phyloP scores from a whole-genome alignment of 2,888 invertebrate species.

The Hirtodrosophila alboralis region DNA sequence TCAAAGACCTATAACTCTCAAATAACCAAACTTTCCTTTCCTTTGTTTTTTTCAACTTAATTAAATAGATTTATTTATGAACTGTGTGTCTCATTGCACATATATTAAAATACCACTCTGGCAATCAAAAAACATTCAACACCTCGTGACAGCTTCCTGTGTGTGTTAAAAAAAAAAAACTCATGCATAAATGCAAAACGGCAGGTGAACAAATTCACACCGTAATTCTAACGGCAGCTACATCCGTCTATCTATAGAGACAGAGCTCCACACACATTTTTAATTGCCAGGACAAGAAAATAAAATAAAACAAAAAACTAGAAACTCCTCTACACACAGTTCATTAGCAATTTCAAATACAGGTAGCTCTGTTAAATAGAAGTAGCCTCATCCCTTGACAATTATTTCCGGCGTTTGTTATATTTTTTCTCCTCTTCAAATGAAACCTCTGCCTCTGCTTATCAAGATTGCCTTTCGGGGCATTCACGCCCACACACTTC shows the following conservation, averaged over 20 bases:
- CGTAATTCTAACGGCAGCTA: constrained; percentile 67
- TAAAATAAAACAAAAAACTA: constrained; percentile 4
- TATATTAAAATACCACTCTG: constrained; percentile 36
- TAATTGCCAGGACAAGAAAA: constrained; percentile 57
- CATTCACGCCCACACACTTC: constrained; percentile 65
- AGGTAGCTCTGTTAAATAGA: constrained; percentile 56
- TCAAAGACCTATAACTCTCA: no score
- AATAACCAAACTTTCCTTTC: no score
- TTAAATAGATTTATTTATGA: no score
- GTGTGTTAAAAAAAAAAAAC: no score
- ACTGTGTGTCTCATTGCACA: constrained; percentile 1
- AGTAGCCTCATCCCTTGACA: constrained; percentile 56
- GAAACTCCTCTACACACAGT: constrained; percentile 30
- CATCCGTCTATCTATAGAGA: constrained; percentile 57
- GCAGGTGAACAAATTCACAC: constrained; percentile 75
- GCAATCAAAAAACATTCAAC: constrained; percentile 57
- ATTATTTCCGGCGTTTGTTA: constrained; percentile 71
- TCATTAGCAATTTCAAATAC: constrained; percentile 66
- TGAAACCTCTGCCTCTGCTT: constrained; percentile 50
- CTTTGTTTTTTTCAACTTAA: no score
- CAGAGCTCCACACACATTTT: constrained; percentile 36
- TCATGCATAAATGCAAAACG: constrained; percentile 54
- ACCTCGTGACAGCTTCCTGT: constrained; percentile 66
- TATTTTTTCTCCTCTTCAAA: constrained; percentile 42
- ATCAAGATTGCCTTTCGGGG: constrained; percentile 65